A percentile compares a stretch with the other conserved stretches of the same genome.
These are phyloP conservation scores for Babyrousa celebensis DNA, from an alignment of 2,797 vertebrate genomes.

Conservation along the genomic window DNA sequence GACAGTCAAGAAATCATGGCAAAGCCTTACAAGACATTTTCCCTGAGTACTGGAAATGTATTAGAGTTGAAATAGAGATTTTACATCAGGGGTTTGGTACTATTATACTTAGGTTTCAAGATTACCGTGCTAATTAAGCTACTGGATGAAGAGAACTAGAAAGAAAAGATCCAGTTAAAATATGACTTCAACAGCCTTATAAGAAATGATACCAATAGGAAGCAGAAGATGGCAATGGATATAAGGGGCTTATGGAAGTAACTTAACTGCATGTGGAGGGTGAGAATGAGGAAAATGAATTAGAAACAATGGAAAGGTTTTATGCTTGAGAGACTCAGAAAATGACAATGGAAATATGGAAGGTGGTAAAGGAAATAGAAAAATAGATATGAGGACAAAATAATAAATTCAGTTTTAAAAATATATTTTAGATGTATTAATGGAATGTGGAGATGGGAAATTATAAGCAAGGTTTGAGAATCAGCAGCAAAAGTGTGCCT, in stretches of 20 bases:
- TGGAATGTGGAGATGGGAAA: background rate
- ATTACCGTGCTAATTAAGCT: background rate
- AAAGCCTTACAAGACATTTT: background rate
- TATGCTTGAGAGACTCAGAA: background rate
- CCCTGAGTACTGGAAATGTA: background rate
- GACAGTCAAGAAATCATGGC: background rate
- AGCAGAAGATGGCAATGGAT: background rate
- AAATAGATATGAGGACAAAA: background rate
- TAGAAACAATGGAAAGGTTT: background rate
- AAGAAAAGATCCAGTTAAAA: background rate
- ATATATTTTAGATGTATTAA: background rate
- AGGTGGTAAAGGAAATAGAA: background rate
- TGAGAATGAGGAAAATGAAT: background rate
- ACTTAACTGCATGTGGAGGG: background rate
- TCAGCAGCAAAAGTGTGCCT: background rate
- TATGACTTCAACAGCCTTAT: background rate
- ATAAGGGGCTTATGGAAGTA: background rate
- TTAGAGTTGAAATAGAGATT: background rate
- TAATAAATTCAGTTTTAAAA: constrained; percentile 1
- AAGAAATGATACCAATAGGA: background rate
- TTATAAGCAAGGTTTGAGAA: constrained; percentile 18
- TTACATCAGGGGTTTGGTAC: background rate
- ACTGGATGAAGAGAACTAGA: background rate
- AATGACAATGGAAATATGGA: background rate
- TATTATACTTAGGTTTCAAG: background rate